Percentiles rank a stretch among this genome's conserved stretches.
These are phyloP conservation scores for Planiliza haematocheilus DNA, from an alignment of 2,113 vertebrate genomes.

Conservation along the genomic window DNA sequence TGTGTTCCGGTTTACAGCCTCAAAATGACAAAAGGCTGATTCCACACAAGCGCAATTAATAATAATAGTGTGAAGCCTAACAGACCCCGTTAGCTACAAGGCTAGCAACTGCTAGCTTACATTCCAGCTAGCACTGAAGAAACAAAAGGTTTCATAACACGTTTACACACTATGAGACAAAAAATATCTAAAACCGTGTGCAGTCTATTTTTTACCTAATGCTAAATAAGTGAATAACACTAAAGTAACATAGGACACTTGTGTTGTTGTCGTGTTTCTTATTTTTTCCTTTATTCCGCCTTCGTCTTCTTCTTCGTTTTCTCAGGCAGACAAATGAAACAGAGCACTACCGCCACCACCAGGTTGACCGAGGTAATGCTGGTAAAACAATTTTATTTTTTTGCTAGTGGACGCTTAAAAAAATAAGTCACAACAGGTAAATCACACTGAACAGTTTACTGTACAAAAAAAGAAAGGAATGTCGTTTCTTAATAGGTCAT, in stretches of 20 bases:
- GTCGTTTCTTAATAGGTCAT: no score
- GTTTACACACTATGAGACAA: no score
- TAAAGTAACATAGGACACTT: background rate
- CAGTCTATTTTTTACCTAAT: no score
- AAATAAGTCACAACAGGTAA: background rate
- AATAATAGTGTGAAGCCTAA: no score
- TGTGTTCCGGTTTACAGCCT: background rate
- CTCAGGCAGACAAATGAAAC: no score
- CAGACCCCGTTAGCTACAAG: background rate
- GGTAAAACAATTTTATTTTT: background rate
- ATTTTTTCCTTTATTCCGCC: background rate
- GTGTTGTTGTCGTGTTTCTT: background rate
- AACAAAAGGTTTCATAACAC: no score
- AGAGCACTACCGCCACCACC: background rate
- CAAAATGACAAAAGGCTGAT: background rate
- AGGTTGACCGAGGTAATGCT: background rate
- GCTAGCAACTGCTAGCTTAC: background rate
- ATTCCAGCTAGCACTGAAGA: background rate
- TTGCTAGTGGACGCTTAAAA: background rate
- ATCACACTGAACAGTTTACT: constrained; percentile 12
- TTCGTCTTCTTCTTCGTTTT: background rate
- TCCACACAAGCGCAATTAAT: background rate
- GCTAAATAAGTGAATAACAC: background rate
- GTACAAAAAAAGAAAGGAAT: constrained; percentile 1
- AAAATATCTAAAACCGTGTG: no score